A percentile compares a stretch with the other conserved stretches of the same genome.
Evolutionary conservation across 1,140 invertebrate species (phyloP).

Genomic region (Hycleus cichorii): DNA sequence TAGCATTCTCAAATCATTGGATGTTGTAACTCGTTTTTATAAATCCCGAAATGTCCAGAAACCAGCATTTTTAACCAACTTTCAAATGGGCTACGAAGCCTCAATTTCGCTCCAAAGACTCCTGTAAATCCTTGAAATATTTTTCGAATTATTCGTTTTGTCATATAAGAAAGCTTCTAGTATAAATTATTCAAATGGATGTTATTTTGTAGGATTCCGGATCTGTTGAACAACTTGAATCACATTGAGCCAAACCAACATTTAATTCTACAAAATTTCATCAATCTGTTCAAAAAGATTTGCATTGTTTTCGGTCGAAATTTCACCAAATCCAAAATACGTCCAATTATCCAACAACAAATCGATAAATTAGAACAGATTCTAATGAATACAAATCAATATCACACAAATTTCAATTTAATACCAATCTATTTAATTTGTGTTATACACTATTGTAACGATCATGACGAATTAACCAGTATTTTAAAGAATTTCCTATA

Average conservation of each 20-base stretch:
- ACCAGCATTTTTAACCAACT: no score
- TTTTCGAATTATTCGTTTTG: no score
- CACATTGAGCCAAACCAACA: conserved; percentile 38
- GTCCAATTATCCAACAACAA: conserved; percentile 45
- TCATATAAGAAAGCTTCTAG: no score
- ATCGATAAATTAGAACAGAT: conserved; percentile 42
- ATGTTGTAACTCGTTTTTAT: no score
- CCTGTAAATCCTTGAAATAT: no score
- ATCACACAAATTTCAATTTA: conserved; percentile 45
- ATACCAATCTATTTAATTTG: conserved; percentile 51
- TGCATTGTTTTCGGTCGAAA: conserved; percentile 48
- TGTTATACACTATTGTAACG: conserved; percentile 37
- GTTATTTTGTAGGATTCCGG: conserved; percentile 36
- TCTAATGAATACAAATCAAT: conserved; percentile 37
- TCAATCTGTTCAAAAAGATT: conserved; percentile 42
- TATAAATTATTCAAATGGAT: background rate
- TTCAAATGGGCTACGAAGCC: no score
- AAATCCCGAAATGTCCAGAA: no score
- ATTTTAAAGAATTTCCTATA: conserved; percentile 48
- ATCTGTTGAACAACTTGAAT: conserved; percentile 39
- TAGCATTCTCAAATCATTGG: no score
- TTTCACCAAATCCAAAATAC: conserved; percentile 42
- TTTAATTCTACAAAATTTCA: conserved; percentile 36
- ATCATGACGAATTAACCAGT: conserved; percentile 43
- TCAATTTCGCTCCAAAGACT: no score